These are phyloP conservation scores for Panthera leo DNA, from an alignment of 2,113 vertebrate species.

Conservation along the genomic window DNA sequence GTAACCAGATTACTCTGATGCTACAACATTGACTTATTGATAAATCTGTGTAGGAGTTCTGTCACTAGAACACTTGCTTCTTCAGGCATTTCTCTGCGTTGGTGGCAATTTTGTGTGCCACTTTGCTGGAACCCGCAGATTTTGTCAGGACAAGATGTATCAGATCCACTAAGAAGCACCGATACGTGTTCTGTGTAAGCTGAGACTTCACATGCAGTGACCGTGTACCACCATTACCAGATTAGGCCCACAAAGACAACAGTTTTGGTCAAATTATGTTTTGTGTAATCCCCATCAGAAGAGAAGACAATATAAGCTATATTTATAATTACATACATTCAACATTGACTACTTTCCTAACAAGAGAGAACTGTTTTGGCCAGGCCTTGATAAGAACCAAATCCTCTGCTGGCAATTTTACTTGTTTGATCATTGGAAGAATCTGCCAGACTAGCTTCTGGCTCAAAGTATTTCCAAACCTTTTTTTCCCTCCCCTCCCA, in stretches of 20 bases:
- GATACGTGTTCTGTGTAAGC: accelerated
- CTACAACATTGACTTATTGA: neutral
- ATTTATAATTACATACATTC: neutral
- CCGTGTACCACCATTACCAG: accelerated
- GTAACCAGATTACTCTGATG: neutral
- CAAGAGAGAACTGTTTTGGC: neutral
- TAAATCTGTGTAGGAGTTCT: neutral
- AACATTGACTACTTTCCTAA: neutral
- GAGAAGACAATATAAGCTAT: neutral
- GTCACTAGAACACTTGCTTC: slow-evolving; percentile 13
- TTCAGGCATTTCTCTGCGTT: neutral
- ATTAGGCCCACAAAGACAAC: neutral
- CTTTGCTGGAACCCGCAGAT: slow-evolving; percentile 38
- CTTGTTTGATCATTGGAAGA: neutral
- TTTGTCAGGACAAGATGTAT: neutral
- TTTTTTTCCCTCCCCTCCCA: neutral
- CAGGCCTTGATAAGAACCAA: neutral
- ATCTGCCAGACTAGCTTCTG: neutral
- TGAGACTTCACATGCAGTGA: neutral
- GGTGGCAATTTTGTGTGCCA: neutral
- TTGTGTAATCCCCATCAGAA: neutral
- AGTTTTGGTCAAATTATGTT: neutral
- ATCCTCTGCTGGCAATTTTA: neutral
- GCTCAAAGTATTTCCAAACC: no score
- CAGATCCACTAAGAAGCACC: neutral